These are phyloP conservation scores for Asbolus verrucosus DNA, from an alignment of 1,140 invertebrate genomes.

Conservation along the genomic window DNA sequence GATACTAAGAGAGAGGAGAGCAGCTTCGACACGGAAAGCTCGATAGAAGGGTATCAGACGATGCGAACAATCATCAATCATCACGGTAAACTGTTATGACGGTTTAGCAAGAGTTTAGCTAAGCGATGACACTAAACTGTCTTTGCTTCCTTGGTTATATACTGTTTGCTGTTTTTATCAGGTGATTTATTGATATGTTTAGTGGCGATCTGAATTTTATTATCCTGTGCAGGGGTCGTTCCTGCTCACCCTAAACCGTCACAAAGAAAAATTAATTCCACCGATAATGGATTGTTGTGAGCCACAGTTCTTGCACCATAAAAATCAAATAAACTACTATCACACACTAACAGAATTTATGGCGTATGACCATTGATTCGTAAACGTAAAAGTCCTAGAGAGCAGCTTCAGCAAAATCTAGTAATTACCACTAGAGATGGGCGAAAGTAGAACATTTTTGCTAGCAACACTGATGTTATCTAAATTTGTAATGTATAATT, in stretches of 20 bases:
- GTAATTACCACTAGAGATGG: too few relatives aligned
- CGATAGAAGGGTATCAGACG: slow-evolving; percentile 29
- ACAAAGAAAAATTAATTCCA: slow-evolving; percentile 25
- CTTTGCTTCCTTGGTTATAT: slow-evolving; percentile 24
- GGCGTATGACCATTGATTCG: too few relatives aligned
- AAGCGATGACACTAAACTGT: slow-evolving; percentile 35
- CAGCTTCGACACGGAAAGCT: slow-evolving; percentile 16
- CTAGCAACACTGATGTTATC: too few relatives aligned
- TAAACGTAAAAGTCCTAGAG: too few relatives aligned
- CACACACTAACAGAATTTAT: slow-evolving; percentile 17
- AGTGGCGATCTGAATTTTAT: slow-evolving; percentile 34
- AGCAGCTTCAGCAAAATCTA: too few relatives aligned
- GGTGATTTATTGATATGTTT: slow-evolving; percentile 39
- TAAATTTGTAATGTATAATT: too few relatives aligned
- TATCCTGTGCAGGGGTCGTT: slow-evolving; percentile 18
- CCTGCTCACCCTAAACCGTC: slow-evolving; percentile 1
- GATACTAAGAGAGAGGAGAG: slow-evolving; percentile 8
- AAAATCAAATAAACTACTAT: slow-evolving; percentile 26
- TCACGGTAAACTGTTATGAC: slow-evolving; percentile 30
- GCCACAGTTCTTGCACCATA: slow-evolving; percentile 5
- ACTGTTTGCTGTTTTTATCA: slow-evolving; percentile 24
- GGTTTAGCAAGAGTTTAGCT: slow-evolving; percentile 34
- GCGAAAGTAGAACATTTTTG: too few relatives aligned
- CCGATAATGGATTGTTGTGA: slow-evolving; percentile 25
- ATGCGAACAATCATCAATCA: slow-evolving; percentile 29